A percentile compares a stretch with the other conserved stretches of the same genome.
These are phyloP conservation scores for Trilocha varians DNA, from an alignment of 2,888 invertebrate genomes.

Conservation along the genomic window DNA sequence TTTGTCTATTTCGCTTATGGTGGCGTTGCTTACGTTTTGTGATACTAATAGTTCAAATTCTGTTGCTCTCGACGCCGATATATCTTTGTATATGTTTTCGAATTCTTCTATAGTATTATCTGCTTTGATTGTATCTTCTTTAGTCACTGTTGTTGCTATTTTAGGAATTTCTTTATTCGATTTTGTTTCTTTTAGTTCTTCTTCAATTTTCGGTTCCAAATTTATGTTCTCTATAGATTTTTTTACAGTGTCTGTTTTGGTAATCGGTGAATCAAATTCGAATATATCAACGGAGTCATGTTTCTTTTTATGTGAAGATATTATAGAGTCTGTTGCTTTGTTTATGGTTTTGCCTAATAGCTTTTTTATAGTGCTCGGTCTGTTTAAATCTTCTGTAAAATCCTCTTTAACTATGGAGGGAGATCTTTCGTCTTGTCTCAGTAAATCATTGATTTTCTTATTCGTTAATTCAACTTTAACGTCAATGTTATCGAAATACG, in stretches of 20 bases:
- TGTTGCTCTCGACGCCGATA: conserved; percentile 42
- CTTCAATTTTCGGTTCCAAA: background rate
- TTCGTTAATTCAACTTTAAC: conserved; percentile 16
- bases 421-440: conserved; percentile 32
- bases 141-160: conserved; percentile 5
- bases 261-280: conserved; percentile 34
- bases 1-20: conserved; percentile 9
- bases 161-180: background rate
- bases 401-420: conserved; percentile 50
- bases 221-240: conserved; percentile 1
- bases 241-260: conserved; percentile 12
- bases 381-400: conserved; percentile 24
- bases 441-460: conserved; percentile 18
- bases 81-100: conserved; percentile 52
- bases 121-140: conserved; percentile 10
- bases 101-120: conserved; percentile 51
- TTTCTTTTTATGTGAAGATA: conserved; percentile 27
- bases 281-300: conserved; percentile 48
- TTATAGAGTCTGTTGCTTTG: conserved; percentile 22
- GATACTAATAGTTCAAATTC: conserved; percentile 48
- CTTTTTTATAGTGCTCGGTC: conserved; percentile 41
- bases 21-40: conserved; percentile 18
- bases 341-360: conserved; percentile 43
- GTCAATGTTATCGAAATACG: conserved; percentile 37
- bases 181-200: background rate